Percentiles rank a stretch among this genome's conserved stretches.
phyloP scores from a whole-genome alignment of 1,140 invertebrate genomes.

The Sitodiplosis mosellana region DNA sequence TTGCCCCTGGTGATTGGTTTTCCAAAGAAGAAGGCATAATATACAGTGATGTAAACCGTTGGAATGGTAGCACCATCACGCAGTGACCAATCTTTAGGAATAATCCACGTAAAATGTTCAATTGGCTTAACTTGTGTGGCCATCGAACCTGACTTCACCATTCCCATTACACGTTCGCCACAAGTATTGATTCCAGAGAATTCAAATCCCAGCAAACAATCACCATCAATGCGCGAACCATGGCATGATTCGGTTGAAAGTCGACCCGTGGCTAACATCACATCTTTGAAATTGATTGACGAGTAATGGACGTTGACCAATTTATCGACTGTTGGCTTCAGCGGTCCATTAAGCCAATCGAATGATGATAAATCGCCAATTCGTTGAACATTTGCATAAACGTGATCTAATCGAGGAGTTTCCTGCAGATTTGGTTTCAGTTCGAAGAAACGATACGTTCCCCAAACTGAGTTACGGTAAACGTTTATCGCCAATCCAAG shows the following conservation, averaged over 20 bases:
- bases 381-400: conserved; percentile 55
- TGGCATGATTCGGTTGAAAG: conserved; percentile 39
- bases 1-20: conserved; percentile 48
- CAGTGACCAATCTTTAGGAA: conserved; percentile 68
- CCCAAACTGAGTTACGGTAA: conserved; percentile 8
- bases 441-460: conserved; percentile 29
- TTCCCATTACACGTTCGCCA: conserved; percentile 52
- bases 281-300: conserved; percentile 56
- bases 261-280: conserved; percentile 60
- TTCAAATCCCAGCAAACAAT: conserved; percentile 55
- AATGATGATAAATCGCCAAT: conserved; percentile 73
- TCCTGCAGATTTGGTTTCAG: conserved; percentile 18
- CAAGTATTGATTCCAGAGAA: conserved; percentile 37
- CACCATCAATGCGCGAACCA: conserved; percentile 33
- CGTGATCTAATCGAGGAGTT: conserved; percentile 31
- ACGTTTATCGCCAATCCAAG: conserved; percentile 30
- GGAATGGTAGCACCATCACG: conserved; percentile 79
- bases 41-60: conserved; percentile 66
- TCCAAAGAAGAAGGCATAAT: conserved; percentile 54
- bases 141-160: conserved; percentile 34
- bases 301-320: conserved; percentile 39
- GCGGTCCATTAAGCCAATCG: conserved; percentile 54
- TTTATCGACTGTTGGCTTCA: conserved; percentile 17
- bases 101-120: conserved; percentile 42
- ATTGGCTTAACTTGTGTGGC: conserved; percentile 38